Conservation (phyloP, 2,888 invertebrate genomes). For the Dolichopus griseipennis region DNA sequence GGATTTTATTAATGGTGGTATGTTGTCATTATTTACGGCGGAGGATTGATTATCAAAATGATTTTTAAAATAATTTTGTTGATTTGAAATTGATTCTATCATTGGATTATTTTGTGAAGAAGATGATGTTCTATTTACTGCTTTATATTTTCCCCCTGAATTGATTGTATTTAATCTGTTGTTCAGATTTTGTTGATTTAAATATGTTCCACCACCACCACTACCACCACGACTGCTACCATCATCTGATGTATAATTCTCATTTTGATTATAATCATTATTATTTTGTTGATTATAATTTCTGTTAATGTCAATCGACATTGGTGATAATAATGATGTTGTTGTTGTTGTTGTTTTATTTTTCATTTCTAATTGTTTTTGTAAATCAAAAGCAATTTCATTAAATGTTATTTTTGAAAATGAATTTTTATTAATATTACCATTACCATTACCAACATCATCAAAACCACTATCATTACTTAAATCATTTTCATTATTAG, state of each 20-base stretch:
- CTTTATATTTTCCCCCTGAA: neutral
- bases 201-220: neutral
- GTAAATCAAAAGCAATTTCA: neutral
- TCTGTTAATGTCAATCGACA: neutral
- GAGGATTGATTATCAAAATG: conserved; percentile 1
- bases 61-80: neutral
- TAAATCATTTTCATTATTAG: conserved; percentile 30
- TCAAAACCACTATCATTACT: conserved; percentile 38
- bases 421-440: neutral
- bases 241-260: neutral
- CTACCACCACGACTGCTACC: no score
- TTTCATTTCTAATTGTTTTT: neutral
- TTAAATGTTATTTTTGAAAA: neutral
- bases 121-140: neutral
- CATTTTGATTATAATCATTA: neutral
- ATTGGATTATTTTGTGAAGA: neutral
- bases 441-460: conserved; percentile 26
- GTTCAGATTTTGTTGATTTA: no score
- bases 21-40: conserved; percentile 10
- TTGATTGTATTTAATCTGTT: neutral
- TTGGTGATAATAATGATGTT: no score
- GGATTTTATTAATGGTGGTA: conserved; percentile 10
- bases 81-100: neutral
- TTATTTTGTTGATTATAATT: neutral
- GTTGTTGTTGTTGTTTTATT: neutral